These are phyloP conservation scores for Doryteuthis pealeii DNA, from an alignment of 1,140 invertebrate genomes.

Conservation along the genomic window DNA sequence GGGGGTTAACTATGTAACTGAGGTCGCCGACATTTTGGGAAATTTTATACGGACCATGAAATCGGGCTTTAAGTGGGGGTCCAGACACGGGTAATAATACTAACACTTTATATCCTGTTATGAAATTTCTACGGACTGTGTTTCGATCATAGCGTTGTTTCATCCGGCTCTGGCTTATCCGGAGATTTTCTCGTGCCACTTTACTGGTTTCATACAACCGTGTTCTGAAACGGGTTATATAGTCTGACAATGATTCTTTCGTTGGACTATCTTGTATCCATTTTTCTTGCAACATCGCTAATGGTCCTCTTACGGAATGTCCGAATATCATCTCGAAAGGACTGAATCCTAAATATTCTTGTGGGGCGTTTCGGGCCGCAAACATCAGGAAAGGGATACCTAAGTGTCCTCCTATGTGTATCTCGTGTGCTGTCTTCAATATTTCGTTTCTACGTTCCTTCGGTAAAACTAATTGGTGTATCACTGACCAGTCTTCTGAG, in stretches of 20 bases:
- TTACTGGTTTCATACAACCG: background rate
- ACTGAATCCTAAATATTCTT: conserved; percentile 22
- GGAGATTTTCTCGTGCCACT: conserved; percentile 13
- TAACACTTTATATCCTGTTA: conserved; percentile 25
- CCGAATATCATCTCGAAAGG: conserved; percentile 33
- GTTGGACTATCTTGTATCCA: background rate
- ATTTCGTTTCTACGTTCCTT: too few species aligned
- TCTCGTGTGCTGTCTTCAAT: too few species aligned
- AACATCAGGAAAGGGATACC: background rate
- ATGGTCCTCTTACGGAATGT: conserved; percentile 23
- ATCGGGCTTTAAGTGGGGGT: background rate
- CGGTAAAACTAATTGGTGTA: too few species aligned
- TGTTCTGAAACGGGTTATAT: background rate
- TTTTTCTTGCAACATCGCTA: conserved; percentile 24
- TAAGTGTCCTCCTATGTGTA: too few species aligned
- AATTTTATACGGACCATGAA: background rate
- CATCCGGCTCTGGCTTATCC: conserved; percentile 21
- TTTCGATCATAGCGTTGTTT: conserved; percentile 32
- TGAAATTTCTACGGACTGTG: conserved; percentile 22
- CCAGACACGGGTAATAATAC: background rate
- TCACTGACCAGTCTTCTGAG: too few species aligned
- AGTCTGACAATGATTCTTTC: background rate
- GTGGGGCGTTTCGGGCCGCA: background rate
- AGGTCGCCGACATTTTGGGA: background rate
- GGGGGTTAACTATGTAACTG: background rate